Conservation (phyloP, 2,888 invertebrate species). For the Melanostoma scalare region DNA sequence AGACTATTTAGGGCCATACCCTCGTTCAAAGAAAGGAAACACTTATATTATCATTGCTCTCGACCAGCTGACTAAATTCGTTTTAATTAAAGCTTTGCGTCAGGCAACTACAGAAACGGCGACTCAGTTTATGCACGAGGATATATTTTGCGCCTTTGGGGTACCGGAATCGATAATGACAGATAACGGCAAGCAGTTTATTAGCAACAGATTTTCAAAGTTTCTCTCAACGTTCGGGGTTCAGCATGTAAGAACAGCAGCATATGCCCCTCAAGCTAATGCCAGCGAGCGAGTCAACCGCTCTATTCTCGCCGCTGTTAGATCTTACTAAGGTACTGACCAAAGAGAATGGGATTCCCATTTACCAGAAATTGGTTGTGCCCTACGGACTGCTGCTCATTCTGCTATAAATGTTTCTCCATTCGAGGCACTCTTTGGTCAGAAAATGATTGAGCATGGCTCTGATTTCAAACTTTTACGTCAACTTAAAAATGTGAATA, state of each 20-base stretch:
- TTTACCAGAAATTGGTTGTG: no score
- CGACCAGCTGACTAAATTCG: slow-evolving; percentile 14
- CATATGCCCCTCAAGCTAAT: background rate
- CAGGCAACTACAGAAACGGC: background rate
- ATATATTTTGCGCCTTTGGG: slow-evolving; percentile 3
- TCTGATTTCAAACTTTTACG: no score
- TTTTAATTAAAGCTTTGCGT: slow-evolving; percentile 15
- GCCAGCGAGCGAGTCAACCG: slow-evolving; percentile 2
- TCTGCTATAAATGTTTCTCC: no score
- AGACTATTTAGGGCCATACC: background rate
- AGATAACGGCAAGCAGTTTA: slow-evolving; percentile 22
- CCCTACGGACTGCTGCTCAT: no score
- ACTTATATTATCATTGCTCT: slow-evolving; percentile 3
- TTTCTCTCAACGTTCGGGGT: background rate
- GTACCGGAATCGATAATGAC: slow-evolving; percentile 10
- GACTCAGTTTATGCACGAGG: background rate
- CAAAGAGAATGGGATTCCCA: no score
- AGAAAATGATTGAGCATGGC: no score
- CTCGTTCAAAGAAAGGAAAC: background rate
- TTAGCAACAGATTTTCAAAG: background rate
- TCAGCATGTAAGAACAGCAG: background rate
- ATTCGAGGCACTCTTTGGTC: no score
- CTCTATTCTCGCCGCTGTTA: background rate
- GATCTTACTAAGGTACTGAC: no score
- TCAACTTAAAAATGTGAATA: no score